phyloP scores from a whole-genome alignment of 2,797 vertebrate species.

The Fundulus diaphanus region DNA sequence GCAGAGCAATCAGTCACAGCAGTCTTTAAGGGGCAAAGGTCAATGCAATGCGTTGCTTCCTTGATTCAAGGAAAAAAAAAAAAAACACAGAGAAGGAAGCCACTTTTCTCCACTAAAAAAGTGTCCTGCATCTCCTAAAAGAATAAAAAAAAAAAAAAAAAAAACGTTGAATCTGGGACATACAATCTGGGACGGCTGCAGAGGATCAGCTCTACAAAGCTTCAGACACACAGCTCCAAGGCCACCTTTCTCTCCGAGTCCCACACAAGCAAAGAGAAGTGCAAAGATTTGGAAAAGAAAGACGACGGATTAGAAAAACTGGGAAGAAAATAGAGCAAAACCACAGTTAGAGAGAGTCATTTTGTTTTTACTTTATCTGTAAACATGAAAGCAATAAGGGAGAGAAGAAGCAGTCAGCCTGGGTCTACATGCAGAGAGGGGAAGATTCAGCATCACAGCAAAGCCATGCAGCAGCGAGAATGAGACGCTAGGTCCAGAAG shows the following conservation, averaged over 20 bases:
- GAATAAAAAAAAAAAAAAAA: no score
- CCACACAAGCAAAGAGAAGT: slow-evolving; percentile 58
- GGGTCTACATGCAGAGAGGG: slow-evolving; percentile 59
- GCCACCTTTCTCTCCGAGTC: slow-evolving; percentile 92
- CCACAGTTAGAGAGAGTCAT: slow-evolving; percentile 9
- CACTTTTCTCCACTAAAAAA: slow-evolving; percentile 87
- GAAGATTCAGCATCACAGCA: slow-evolving; percentile 50
- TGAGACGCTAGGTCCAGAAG: slow-evolving; percentile 3
- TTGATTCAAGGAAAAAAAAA: slow-evolving; percentile 99
- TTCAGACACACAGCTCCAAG: slow-evolving; percentile 92
- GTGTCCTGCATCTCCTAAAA: slow-evolving; percentile 69
- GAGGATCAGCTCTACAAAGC: slow-evolving; percentile 89
- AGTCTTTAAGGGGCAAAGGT: slow-evolving; percentile 53
- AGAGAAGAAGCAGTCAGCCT: slow-evolving; percentile 35
- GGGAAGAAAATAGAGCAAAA: slow-evolving; percentile 1
- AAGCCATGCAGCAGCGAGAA: slow-evolving; percentile 73
- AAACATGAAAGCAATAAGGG: slow-evolving; percentile 14
- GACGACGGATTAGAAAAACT: slow-evolving; percentile 11
- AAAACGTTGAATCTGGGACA: slow-evolving; percentile 48
- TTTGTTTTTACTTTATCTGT: slow-evolving; percentile 7
- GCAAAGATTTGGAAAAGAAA: slow-evolving; percentile 38
- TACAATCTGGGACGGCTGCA: slow-evolving; percentile 87
- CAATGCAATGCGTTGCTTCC: slow-evolving; percentile 85
- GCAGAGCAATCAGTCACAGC: slow-evolving; percentile 83
- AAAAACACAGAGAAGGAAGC: slow-evolving; percentile 81